phyloP scores from a whole-genome alignment of 2,797 vertebrate genomes.

The Sciaenops ocellatus region DNA sequence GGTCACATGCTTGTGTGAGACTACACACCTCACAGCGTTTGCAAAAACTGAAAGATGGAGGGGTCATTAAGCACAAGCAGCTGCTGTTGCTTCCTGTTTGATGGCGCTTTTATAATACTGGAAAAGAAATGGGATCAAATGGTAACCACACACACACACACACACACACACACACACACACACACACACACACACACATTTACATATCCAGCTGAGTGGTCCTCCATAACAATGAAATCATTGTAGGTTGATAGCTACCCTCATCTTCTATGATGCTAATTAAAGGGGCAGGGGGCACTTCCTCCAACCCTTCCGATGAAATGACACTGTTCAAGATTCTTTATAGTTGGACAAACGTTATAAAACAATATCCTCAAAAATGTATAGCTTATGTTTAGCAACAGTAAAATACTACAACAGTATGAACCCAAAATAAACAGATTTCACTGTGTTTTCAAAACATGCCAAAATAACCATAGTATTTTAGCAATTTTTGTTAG shows the following conservation, averaged over 20 bases:
- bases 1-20: slow-evolving; percentile 32
- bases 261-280: not conserved
- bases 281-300: no score
- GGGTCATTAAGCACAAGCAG: slow-evolving; percentile 29
- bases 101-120: slow-evolving; percentile 13
- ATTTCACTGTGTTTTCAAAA: no score
- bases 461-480: no score
- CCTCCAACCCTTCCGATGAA: no score
- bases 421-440: no score
- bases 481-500: no score
- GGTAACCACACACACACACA: not conserved
- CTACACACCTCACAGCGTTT: slow-evolving; percentile 37
- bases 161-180: not conserved
- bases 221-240: slow-evolving; percentile 4
- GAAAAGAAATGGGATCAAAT: slow-evolving; percentile 39
- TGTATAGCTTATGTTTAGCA: no score
- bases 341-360: no score
- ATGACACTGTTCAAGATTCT: no score
- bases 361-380: no score
- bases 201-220: not conserved
- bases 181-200: not conserved
- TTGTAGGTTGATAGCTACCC: not conserved
- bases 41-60: slow-evolving; percentile 17
- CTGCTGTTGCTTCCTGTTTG: slow-evolving; percentile 7
- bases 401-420: no score